Conservation (phyloP, 2,797 vertebrate genomes). For the Molossus alvarezi region DNA sequence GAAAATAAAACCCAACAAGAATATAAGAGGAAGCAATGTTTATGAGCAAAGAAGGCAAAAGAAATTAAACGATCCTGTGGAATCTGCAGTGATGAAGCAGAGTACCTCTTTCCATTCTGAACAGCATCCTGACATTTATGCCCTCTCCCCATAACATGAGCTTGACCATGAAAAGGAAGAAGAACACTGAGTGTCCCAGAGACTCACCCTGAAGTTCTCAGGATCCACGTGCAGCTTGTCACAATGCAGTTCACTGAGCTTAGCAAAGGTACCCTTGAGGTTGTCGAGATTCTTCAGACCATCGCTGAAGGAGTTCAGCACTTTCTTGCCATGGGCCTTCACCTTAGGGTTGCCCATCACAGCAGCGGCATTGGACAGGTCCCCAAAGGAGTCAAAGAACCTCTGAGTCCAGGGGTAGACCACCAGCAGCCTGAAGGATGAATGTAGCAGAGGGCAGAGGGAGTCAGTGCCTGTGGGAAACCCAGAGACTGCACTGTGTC, state of each 20-base stretch:
- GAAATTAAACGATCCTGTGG: rapidly evolving
- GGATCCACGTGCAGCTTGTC: conserved; percentile 95
- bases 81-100: background rate
- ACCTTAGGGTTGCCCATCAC: conserved; percentile 90
- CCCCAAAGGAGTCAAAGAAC: conserved; percentile 92
- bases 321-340: conserved; percentile 90
- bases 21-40: background rate
- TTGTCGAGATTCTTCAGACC: conserved; percentile 93
- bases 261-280: conserved; percentile 90
- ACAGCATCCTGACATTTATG: rapidly evolving
- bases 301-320: conserved; percentile 91
- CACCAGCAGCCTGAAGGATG: conserved; percentile 90
- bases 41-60: background rate
- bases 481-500: background rate
- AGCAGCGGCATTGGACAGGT: conserved; percentile 91
- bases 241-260: conserved; percentile 93
- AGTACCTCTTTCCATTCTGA: background rate
- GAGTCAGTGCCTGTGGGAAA: background rate
- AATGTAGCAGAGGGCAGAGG: background rate
- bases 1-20: background rate
- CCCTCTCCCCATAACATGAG: background rate
- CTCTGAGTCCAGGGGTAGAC: conserved; percentile 97
- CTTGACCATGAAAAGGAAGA: background rate
- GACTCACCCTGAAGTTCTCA: conserved; percentile 94
- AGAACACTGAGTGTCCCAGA: rapidly evolving